A percentile compares a stretch with the other conserved stretches of the same genome.
These are phyloP conservation scores for Cinclus cinclus DNA, from an alignment of 2,113 vertebrate genomes.

Conservation along the genomic window DNA sequence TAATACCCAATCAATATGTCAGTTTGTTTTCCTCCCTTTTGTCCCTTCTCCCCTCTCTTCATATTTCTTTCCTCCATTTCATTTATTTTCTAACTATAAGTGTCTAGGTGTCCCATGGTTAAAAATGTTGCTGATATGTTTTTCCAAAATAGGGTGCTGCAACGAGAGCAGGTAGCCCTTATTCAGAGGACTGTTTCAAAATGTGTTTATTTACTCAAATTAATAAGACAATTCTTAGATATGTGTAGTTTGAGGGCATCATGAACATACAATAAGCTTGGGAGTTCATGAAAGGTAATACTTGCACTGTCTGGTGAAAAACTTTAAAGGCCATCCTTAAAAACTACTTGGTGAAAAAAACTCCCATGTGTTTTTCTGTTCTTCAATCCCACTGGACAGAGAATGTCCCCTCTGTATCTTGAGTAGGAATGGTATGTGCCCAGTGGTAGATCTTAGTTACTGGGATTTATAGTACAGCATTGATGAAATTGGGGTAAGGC, in stretches of 20 bases:
- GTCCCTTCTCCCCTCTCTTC: not conserved
- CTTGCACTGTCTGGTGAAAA: not conserved
- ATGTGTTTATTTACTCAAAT: not conserved
- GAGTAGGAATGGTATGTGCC: not conserved
- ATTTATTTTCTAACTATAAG: not conserved
- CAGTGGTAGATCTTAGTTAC: not conserved
- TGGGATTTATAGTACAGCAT: not conserved
- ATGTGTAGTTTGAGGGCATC: not conserved
- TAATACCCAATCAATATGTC: not conserved
- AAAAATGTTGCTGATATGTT: not conserved
- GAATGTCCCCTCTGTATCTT: not conserved
- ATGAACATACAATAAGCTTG: not conserved
- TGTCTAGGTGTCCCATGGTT: not conserved
- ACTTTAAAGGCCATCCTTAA: not conserved
- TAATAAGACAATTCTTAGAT: not conserved
- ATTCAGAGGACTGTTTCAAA: not conserved
- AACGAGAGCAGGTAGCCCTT: not conserved
- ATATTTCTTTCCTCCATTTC: not conserved
- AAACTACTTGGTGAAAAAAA: not conserved
- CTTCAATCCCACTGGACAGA: not conserved
- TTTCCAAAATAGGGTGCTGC: not conserved
- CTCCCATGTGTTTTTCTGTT: accelerated
- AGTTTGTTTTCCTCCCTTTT: not conserved
- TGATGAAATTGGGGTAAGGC: not conserved
- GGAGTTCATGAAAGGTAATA: not conserved